Base-by-base conservation (phyloP, 1,140 invertebrate species). In the Caenorhabditis brenneri region DNA sequence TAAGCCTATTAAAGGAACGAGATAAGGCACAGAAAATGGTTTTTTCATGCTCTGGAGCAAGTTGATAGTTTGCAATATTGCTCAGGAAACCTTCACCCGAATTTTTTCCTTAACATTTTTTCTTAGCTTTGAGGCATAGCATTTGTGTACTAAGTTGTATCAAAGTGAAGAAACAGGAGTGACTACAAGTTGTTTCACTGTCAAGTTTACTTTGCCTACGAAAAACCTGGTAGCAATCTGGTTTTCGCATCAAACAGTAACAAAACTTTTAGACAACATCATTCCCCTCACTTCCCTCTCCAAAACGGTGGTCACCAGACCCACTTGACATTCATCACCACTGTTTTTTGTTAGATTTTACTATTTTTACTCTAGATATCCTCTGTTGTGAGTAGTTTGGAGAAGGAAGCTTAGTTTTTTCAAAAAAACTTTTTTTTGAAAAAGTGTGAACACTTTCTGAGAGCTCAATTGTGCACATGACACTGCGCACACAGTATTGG, bases 391-490 rank as follows among this genome's bases (percentile, higher is more conserved):
- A n/a, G n/a, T n/a, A n/a, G n/a, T n/a, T n/a, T n/a, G n/a, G n/a
- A n/a, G n/a, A n/a, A n/a, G n/a, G n/a, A n/a, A n/a, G n/a, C n/a
- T n/a, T n/a, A n/a, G n/a, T n/a, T n/a, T n/a, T n/a, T n/a, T n/a
- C 33, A 10, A 9, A 78, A 19, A 78, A 78, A 39, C 12, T 22
- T 24, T 6, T n/a, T 42, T 78, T 39, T 6, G 29, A 39, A n/a
- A n/a, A 31, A 24, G 16, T 69, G 29, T n/a, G 69, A 78, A 39
- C n/a, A 78, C 42, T 55, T 49, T 19, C 9, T 33, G 16, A 27
- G 36, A 55, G 46, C 48, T 60, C 33, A 51, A 55, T 69, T 29
- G 53, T 81, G 58, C 80, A 81, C 42, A 60, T 58, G 80, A 58
- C 48, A 80, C n/a, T 53, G 48, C 33, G 51, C 79, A 80, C 79